Evolutionary conservation across 2,888 invertebrate species (phyloP).

Genomic region (Apocheima hispidaria): DNA sequence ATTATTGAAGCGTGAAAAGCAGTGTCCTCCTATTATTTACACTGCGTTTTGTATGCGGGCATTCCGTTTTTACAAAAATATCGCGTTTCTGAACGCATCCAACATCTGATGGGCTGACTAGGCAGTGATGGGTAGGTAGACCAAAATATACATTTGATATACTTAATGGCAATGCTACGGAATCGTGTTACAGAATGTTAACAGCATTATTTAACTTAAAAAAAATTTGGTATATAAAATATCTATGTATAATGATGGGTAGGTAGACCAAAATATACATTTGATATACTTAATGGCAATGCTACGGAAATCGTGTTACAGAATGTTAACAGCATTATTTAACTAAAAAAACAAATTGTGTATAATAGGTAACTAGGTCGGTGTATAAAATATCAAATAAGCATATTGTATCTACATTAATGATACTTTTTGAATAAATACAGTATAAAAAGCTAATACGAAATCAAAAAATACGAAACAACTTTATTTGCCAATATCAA

Average conservation of each 20-base stretch:
- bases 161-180: not conserved
- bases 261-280: not conserved
- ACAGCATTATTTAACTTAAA: not conserved
- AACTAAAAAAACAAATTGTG: not conserved
- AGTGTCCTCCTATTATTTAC: slow-evolving; percentile 85
- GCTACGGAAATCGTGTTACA: not conserved
- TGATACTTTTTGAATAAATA: no score
- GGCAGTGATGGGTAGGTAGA: no score
- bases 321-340: not conserved
- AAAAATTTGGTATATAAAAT: not conserved
- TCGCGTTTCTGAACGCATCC: slow-evolving; percentile 73
- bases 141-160: not conserved
- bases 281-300: not conserved
- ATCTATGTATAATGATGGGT: no score
- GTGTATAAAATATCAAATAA: no score
- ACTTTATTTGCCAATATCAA: not conserved
- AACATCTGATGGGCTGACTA: slow-evolving; percentile 7
- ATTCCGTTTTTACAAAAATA: slow-evolving; percentile 79
- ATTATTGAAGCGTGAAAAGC: slow-evolving; percentile 87
- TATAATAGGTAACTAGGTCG: no score
- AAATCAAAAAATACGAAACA: not conserved
- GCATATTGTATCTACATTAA: no score
- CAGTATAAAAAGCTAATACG: not conserved
- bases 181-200: not conserved
- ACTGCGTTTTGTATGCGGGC: slow-evolving; percentile 84